Base-by-base conservation (phyloP, 2,113 vertebrate species). In the Carlito syrichta region DNA sequence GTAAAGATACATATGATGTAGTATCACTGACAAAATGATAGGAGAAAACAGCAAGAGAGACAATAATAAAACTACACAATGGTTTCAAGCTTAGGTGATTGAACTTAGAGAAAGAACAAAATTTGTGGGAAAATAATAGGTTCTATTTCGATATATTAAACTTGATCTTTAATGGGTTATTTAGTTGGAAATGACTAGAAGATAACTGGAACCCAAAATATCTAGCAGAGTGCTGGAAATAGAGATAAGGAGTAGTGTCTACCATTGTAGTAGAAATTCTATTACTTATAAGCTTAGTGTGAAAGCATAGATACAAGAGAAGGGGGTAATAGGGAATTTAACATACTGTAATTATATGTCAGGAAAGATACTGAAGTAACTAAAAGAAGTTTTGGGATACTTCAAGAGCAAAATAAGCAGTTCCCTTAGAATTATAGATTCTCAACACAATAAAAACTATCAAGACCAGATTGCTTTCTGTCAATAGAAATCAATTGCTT, bases 401-500 rank as follows among this genome's bases (percentile, higher is more conserved):
- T 58, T 71, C 52, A 66, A 58, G 10, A 96, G 13, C 50, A 95
- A 94, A 96, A 91, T 82, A 96, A 93, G 76, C 91, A 97, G 92
- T 97, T 96, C 71, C 69, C 77, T 96, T 66, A 97, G 76, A 91
- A 86, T 19, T 62, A 50, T 27, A 68, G 19, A 27, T 94, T 27
- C 45, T 68, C 38, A 73, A 6, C 20, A 50, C 30, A 78, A 96
- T 93, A 86, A 58, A 73, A 69, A 43, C 27, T 93, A 76, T 66
- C 93, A 82, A 95, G 95, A 56, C 25, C 79, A 45, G 56, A 96
- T 96, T 95, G 12, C 30, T 76, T 88, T 96, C 91, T 97, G 77
- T 97, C 71, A 95, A 84, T 95, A 86, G 97, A 96, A 77, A 97
- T 96, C 60, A 52, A n/a, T 97, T 97, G 92, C 94, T 97, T 89